Base-by-base conservation (phyloP, 1,140 invertebrate genomes). In the Cyclargus thomasi region DNA sequence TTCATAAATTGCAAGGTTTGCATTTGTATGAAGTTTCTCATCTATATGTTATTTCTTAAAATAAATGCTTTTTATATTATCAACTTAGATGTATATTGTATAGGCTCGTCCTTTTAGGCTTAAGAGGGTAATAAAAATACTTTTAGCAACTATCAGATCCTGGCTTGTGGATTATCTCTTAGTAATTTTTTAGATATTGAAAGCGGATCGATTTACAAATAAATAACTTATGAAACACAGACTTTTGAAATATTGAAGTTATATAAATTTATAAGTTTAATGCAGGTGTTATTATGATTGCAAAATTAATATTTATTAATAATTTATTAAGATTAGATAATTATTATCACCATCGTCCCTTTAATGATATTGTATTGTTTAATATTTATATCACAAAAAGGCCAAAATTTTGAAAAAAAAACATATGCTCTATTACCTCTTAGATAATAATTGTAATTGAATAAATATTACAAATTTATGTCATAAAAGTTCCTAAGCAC, bases 81-180 rank as follows among this genome's bases (percentile, higher is more conserved):
- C 2, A 47, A 47, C 39, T 47, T 47, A 8, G 39, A 16, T 47
- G 39, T 47, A 14, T 47, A 14, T 47, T 16, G 29, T 29, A 55
- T 8, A 59, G 21, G 7, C 17, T 20, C 18, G 55, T 59, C 17
- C 18, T 1, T 59, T 59, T 20, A 59, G n/a, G n/a, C n/a, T n/a
- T n/a, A n/a, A n/a, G 17, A 20, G 20, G 3, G 55, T 59, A 20
- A 59, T 59, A 59, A 59, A 59, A 59, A 59, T 59, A 59, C 20
- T 59, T 59, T 20, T 59, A 59, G 18, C 55, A 20, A 20, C 55
- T 59, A 59, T 59, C 55, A 2, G 55, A 59, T 11, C 55, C 17
- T 21, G 17, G 21, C 10, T 10, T 17, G 8, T 11, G 14, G 39
- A 47, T 47, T 14, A 47, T 47, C 39, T 47, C 39, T 14, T 8